phyloP scores from a whole-genome alignment of 2,113 vertebrate genomes.

The Cyrtonyx montezumae region DNA sequence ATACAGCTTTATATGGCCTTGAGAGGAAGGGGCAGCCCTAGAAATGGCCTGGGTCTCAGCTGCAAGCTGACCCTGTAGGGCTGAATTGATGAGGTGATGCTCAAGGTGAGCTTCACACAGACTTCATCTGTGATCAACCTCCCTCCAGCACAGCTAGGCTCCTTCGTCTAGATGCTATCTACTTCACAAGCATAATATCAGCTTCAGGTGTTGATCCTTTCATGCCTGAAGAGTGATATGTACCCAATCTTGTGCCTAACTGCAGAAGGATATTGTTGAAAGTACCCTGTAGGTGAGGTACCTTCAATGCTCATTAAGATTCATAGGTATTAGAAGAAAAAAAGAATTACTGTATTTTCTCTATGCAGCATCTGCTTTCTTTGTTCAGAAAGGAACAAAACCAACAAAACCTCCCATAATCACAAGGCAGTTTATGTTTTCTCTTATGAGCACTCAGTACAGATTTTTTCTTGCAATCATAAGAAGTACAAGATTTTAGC shows the following conservation, averaged over 20 bases:
- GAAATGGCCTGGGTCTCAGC: not conserved
- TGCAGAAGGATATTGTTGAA: not conserved
- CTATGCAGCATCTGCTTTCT: not conserved
- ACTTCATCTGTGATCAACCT: rapidly evolving
- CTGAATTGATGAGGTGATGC: not conserved
- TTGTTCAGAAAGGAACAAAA: not conserved
- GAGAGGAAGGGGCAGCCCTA: not conserved
- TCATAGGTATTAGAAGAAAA: not conserved
- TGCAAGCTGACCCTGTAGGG: rapidly evolving
- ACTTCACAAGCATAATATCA: not conserved
- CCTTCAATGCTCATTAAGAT: not conserved
- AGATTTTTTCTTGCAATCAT: not conserved
- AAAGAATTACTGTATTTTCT: constrained; percentile 34
- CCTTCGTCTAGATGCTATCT: not conserved
- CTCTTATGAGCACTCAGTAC: not conserved
- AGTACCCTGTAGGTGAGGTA: not conserved
- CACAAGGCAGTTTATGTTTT: not conserved
- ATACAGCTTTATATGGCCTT: rapidly evolving
- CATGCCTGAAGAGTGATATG: not conserved
- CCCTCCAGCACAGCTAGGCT: not conserved
- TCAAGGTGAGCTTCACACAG: not conserved
- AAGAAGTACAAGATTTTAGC: not conserved
- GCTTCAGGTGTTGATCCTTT: not conserved
- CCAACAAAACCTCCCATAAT: not conserved
- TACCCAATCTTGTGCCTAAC: not conserved